Base-by-base conservation (phyloP, 2,113 vertebrate genomes). In the Festucalex cinctus region DNA sequence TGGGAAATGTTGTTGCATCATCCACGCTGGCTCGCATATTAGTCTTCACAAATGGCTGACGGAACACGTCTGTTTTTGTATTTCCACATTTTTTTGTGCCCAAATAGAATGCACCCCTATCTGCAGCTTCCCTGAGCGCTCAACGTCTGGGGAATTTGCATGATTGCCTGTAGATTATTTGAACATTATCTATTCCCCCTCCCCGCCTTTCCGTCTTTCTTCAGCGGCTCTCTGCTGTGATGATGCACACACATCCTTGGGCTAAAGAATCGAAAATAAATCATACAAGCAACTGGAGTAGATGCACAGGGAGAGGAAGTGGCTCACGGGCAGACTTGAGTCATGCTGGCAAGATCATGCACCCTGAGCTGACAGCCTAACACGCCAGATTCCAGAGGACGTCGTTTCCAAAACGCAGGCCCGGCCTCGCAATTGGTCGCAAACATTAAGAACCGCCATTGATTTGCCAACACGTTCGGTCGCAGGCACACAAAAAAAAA, bases 161-260 rank as follows among this genome's bases (percentile, higher is more conserved):
- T 90, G 88, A 91, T 89, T 91, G 87, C 86, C 88, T 82, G 86
- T 90, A 86, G 86, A 89, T 91, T 90, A 91, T 88, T 85, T 83
- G 76, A 88, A 86, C 83, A 86, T 89, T 81, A 83, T 85, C 79
- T 74, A 69, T 71, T 49, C 70, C 74, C 76, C 68, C 78, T 65
- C 78, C 68, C 81, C 56, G 17, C 16, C 43, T 46, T 17, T 54
- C 59, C 67, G 58, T 63, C 70, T 77, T 77, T 67, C 74, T 80
- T 82, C 80, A 78, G 58, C 77, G 75, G 77, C 77, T 80, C 80
- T 87, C 77, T 86, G 80, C 84, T 81, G 86, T 75, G 84, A 91
- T 84, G 83, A 85, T 88, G 84, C 83, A 77, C 78, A 88, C 80
- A 76, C 84, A 83, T 91, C 90, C 90, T 87, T 82, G 77, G 88